phyloP scores from a whole-genome alignment of 2,113 vertebrate species.

The Gambusia holbrooki region DNA sequence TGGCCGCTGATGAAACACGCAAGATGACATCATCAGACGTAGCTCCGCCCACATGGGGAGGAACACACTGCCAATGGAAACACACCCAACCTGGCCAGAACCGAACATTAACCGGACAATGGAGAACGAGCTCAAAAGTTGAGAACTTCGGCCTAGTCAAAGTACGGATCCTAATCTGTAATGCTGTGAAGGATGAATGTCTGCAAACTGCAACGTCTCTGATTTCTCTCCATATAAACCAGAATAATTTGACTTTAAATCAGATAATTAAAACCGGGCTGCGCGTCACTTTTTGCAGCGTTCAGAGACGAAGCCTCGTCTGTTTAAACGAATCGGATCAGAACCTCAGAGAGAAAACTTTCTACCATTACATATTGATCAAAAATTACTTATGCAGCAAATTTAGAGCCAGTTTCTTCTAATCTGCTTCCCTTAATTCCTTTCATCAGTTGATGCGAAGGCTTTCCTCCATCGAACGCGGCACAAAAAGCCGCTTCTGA shows the following conservation, averaged over 20 bases:
- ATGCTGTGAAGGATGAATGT: too few relatives aligned
- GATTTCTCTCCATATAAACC: neutral
- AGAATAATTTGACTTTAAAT: neutral
- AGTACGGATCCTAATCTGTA: too few relatives aligned
- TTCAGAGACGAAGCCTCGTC: constrained; percentile 15
- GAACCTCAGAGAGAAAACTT: constrained; percentile 47
- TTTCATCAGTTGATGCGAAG: constrained; percentile 56
- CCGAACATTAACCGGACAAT: too few relatives aligned
- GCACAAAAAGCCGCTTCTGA: neutral
- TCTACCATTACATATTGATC: constrained; percentile 69
- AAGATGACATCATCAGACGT: too few relatives aligned
- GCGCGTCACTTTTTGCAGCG: neutral
- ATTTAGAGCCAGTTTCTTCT: constrained; percentile 29
- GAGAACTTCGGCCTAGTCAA: too few relatives aligned
- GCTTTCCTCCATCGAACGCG: constrained; percentile 44
- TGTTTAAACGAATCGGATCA: constrained; percentile 37
- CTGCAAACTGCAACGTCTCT: too few relatives aligned
- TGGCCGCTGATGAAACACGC: too few relatives aligned
- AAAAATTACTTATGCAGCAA: constrained; percentile 64
- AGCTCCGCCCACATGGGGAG: too few relatives aligned
- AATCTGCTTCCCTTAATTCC: constrained; percentile 58
- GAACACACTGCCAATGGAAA: too few relatives aligned
- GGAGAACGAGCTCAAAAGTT: too few relatives aligned
- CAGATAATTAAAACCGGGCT: neutral
- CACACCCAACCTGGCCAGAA: too few relatives aligned